Base-by-base conservation (phyloP, 2,113 vertebrate species). In the Strix aluco region DNA sequence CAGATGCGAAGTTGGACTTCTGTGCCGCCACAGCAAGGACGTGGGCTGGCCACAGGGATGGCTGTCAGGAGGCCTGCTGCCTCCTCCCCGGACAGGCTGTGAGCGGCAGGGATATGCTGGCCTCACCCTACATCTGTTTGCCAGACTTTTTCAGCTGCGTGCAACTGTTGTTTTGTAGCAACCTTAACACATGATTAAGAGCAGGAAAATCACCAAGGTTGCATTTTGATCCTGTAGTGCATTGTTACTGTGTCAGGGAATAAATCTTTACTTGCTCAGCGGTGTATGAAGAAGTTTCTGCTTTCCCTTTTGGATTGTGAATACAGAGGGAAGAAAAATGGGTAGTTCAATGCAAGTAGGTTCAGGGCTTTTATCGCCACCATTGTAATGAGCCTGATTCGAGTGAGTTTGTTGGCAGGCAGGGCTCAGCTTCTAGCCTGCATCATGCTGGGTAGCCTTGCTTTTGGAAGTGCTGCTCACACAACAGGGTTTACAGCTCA, bases 1-100 rank as follows among this genome's bases (percentile, higher is more conserved):
- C 36, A 13, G 36, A 2, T 36, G 49, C 25, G 7, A 63, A 32
- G 5, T 14, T 46, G n/a, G n/a, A 17, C 7, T 80, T 32, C 2
- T 0, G 22, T 54, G 51, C n/a, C 0, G 1, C 47, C 3, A 3
- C 42, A 11, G 49, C 0, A 2, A 44, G 73, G 36, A 44, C 5
- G 6, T 0, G 0, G 29, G 32, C 5, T 38, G 6, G 5, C 34
- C 7, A 8, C 42, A 16, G 67, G 38, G 49, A 5, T 18, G 86
- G 63, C 40, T 0, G 1, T 36, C 10, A 8, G 32, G 55, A 42
- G 18, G 22, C 15, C 5, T 5, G 14, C 61, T 42, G 40, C 47
- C 30, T 58, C n/a, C 49, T 57, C 26, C 36, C 15, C 3, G 52
- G n/a, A 4, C 3, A 3, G n/a, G 34, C 46, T 44, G 3, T 14